Base-by-base conservation (phyloP, 2,888 invertebrate genomes). In the Stenotaenia linearis region DNA sequence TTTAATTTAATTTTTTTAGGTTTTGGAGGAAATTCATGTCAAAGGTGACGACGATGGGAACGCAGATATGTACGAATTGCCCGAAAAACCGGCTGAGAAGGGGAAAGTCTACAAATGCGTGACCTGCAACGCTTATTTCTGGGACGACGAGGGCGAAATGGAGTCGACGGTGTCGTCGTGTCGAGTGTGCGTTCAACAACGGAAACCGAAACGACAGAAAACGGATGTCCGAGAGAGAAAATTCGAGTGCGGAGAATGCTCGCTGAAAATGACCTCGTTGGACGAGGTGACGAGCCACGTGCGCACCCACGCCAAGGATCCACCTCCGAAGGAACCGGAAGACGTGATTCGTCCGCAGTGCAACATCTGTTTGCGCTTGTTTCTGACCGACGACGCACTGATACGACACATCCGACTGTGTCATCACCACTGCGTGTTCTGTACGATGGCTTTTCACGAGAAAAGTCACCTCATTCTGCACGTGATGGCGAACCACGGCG, bases 111-210 rank as follows among this genome's bases (percentile, higher is more conserved):
- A 32, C 35, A 30, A 76, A 18, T 76, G 76, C 37, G 32, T 23
- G 32, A 76, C 76, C 4, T 76, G 76, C 37, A 76, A 76, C 32
- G 35, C 76, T 12, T 76, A 76, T 35, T 76, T 76, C 76, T 74
- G 25, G 74, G 30, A 30, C 74, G 74, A 74, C 25, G 74, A 74
- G n/a, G 74, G 30, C 15, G n/a, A 74, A n/a, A 30, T 74, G 74
- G 28, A 74, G 74, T 28, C 25, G n/a, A 74, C 74, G n/a, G 45
- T 45, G n/a, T 45, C 45, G 10, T 45, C 45, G 45, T 45, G 45
- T 18, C 45, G 45, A 1, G 45, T 45, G 12, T 45, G 45, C 45
- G 45, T 45, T 1, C 45, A 45, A 18, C 45, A 45, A 18, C 45
- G 45, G 18, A 45, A 45, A 18, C 45, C 45, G 45, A 28, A 30